A percentile compares a stretch with the other conserved stretches of the same genome.
These are phyloP conservation scores for Epizoanthus ramosus DNA, from an alignment of 92 coral and sea anemone species.

Conservation along the genomic window DNA sequence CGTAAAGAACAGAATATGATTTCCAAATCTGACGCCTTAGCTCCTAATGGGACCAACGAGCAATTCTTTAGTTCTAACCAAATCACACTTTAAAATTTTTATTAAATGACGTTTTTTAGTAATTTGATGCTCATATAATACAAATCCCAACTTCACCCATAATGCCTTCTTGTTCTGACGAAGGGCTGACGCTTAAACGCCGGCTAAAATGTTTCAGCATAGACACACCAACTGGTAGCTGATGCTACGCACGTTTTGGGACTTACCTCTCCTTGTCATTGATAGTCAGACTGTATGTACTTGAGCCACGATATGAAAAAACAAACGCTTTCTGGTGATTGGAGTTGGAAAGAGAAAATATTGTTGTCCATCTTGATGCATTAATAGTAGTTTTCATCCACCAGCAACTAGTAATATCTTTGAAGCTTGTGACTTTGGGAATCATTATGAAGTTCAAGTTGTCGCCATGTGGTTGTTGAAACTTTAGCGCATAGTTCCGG, in stretches of 20 bases:
- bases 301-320: conserved; percentile 24
- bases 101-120: no score
- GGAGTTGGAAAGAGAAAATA: conserved; percentile 45
- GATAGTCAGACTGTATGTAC: not conserved
- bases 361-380: conserved; percentile 43
- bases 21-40: no score
- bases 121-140: no score
- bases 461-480: not conserved
- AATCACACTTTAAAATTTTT: no score
- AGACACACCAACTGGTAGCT: not conserved
- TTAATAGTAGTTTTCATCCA: conserved; percentile 49
- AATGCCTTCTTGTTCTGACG: no score
- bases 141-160: no score
- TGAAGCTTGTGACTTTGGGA: conserved; percentile 38
- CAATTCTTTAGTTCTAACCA: no score
- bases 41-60: no score
- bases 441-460: conserved; percentile 20
- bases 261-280: conserved; percentile 22
- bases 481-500: conserved; percentile 33
- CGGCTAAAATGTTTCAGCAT: no score
- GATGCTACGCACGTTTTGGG: not conserved
- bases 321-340: conserved; percentile 8
- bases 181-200: no score
- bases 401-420: conserved; percentile 54
- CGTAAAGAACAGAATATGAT: no score